phyloP scores from a whole-genome alignment of 2,113 vertebrate genomes.

The Halichoeres trimaculatus region DNA sequence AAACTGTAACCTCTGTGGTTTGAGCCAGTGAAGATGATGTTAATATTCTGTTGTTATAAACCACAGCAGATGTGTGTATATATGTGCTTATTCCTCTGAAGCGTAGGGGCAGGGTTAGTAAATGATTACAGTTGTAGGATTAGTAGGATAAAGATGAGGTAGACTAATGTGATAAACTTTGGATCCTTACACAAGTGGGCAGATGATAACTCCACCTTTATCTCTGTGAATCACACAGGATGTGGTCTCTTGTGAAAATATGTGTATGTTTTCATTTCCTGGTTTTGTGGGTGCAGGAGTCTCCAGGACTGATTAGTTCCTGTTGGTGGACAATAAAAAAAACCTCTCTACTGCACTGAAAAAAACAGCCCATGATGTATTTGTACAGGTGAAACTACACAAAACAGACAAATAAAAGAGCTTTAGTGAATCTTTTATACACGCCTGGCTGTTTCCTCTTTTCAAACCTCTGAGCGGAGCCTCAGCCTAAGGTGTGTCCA shows the following conservation, averaged over 20 bases:
- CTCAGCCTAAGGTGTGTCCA: too few relatives aligned
- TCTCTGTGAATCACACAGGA: not conserved
- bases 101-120: slow-evolving; percentile 16
- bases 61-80: not conserved
- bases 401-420: too few relatives aligned
- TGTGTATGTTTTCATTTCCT: not conserved
- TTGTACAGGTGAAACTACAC: too few relatives aligned
- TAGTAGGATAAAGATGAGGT: slow-evolving; percentile 31
- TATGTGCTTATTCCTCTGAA: not conserved
- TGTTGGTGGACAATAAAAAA: too few relatives aligned
- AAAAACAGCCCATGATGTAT: too few relatives aligned
- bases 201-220: slow-evolving; percentile 18
- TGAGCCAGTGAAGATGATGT: not conserved
- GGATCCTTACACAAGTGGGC: slow-evolving; percentile 25
- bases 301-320: too few relatives aligned
- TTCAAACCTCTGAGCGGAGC: too few relatives aligned
- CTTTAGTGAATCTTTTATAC: too few relatives aligned
- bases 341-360: too few relatives aligned
- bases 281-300: too few relatives aligned
- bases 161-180: slow-evolving; percentile 43
- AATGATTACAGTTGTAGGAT: slow-evolving; percentile 57
- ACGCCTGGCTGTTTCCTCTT: too few relatives aligned
- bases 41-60: not conserved
- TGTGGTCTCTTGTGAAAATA: not conserved
- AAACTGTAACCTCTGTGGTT: not conserved